Evolutionary conservation across 2,888 invertebrate genomes (phyloP), one percentile per base, ranked within the genome.

Genomic region (Diploptera punctata): DNA sequence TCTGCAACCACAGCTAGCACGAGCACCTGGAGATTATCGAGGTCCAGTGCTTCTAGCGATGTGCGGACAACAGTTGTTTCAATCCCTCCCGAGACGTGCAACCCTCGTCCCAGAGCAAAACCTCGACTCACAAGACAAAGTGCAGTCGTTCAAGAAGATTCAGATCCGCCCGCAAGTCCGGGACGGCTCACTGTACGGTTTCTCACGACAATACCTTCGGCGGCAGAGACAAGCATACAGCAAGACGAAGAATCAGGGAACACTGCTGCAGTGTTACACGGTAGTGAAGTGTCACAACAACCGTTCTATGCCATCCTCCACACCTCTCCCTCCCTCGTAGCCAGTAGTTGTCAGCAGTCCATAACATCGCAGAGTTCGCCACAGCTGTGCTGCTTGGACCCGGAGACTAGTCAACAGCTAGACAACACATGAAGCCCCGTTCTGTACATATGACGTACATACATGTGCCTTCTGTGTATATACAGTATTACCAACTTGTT

Each of bases 1-100:
- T 95, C 95, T 5, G 91, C 90, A 26, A 95, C 95, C 19, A 95
- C 95, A 1, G 95, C 94, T 29, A 94, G 93, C 79, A 96, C 96
- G 19, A 93, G 94, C 78, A 94, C 95, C 70, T 96, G 95, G 91
- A 87, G 95, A 74, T 89, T 95, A 79, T 95, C 95, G 10, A 87
- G 95, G 68, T 95, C 95, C 60, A 94, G 93, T 80, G 92, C 91
- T 71, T 87, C 89, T 31, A 87, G 91, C 79, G 90, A 86, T 77
- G 82, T 79, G 1, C 26, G 65, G 1, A 77, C 79, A 10, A 0
- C 70, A 54, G 16, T 75, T 76, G 57, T 26, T 5, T 29, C 70
- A 7, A 19, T 49, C 29, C 43, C 38, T 38, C 21, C 67, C 13
- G 75, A 75, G 4, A 72, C 75, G 26, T 16, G 65, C 26, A 16